Evolutionary conservation across 2,888 invertebrate genomes (phyloP).

Genomic region (Bursaphelenchus okinawaensis): DNA sequence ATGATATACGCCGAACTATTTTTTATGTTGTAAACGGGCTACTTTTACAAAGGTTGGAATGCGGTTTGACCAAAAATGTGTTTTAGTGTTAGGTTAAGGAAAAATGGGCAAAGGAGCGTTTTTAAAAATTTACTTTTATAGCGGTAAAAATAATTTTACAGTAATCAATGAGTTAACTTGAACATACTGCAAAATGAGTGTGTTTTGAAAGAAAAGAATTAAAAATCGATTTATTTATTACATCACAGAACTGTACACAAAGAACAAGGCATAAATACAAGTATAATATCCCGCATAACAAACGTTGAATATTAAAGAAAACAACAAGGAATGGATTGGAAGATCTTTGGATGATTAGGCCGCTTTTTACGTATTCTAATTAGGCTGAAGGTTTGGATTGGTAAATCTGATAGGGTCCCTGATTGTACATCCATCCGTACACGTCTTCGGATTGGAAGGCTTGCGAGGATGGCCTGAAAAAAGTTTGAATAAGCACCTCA

Average conservation of each 20-base stretch:
- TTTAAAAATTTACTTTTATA: no score
- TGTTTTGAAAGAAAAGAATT: no score
- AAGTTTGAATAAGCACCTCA: not conserved
- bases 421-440: conserved; percentile 33
- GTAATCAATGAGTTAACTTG: no score
- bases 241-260: not conserved
- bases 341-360: conserved; percentile 3
- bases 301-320: conserved; percentile 5
- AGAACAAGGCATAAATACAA: not conserved
- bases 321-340: not conserved
- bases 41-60: no score
- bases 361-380: not conserved
- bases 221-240: conserved; percentile 2
- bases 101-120: no score
- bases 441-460: conserved; percentile 24
- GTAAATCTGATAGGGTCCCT: conserved; percentile 25
- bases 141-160: no score
- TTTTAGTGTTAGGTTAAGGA: no score
- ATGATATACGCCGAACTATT: no score
- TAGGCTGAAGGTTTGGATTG: conserved; percentile 17
- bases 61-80: no score
- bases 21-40: no score
- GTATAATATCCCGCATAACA: conserved; percentile 14
- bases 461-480: conserved; percentile 2
- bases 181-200: no score